These are phyloP conservation scores for Seira sanloemensis DNA, from an alignment of 2,888 invertebrate genomes.

Conservation along the genomic window DNA sequence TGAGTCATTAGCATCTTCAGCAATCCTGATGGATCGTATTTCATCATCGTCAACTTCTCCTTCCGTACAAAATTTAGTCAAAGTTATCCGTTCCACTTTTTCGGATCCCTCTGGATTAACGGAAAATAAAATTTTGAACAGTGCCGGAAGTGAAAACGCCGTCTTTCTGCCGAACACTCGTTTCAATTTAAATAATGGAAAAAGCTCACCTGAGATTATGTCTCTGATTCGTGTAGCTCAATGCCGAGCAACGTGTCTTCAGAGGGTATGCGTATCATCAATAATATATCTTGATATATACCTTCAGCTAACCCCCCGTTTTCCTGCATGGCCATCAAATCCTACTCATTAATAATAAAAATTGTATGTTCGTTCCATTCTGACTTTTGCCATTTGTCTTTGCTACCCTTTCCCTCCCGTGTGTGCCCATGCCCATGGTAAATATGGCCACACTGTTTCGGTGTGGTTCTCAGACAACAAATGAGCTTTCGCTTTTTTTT, in stretches of 20 bases:
- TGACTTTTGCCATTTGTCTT: slow-evolving; percentile 16
- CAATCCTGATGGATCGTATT: neutral
- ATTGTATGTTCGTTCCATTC: neutral
- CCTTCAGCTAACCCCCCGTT: neutral
- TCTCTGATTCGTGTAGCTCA: neutral
- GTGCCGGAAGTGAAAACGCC: slow-evolving; percentile 4
- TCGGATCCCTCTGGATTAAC: neutral
- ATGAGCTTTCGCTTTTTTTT: neutral
- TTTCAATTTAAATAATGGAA: slow-evolving; percentile 11
- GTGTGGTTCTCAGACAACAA: neutral
- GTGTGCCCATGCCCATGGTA: neutral
- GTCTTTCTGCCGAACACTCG: neutral
- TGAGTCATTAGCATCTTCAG: slow-evolving; percentile 12
- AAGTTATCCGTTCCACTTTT: neutral
- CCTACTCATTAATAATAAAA: slow-evolving; percentile 14
- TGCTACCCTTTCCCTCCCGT: neutral
- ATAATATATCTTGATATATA: neutral
- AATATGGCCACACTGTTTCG: neutral
- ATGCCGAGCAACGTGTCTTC: slow-evolving; percentile 1
- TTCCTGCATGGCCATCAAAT: neutral
- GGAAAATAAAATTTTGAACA: neutral
- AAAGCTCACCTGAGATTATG: slow-evolving; percentile 13
- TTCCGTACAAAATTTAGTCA: neutral
- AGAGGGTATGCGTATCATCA: neutral
- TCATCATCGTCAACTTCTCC: neutral